phyloP scores from a whole-genome alignment of 2,797 vertebrate species.

The Acanthurus lineatus region DNA sequence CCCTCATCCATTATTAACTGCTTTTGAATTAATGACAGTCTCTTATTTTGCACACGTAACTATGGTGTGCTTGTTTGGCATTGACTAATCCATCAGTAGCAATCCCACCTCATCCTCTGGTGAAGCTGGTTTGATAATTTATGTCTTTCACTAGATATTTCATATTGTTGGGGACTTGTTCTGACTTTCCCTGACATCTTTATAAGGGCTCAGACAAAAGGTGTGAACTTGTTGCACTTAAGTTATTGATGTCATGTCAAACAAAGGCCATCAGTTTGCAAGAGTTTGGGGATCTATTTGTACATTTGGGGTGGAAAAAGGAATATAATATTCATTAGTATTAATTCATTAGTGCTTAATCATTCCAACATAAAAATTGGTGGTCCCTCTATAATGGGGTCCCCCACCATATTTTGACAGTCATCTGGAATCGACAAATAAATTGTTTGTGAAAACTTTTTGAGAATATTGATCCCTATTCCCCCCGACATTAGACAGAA shows the following conservation, averaged over 20 bases:
- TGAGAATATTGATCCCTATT: neutral
- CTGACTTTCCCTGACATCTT: neutral
- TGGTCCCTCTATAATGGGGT: too few relatives aligned
- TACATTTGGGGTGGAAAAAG: too few relatives aligned
- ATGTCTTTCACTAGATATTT: neutral
- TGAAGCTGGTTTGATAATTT: conserved; percentile 31
- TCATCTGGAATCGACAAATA: neutral
- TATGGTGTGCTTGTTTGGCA: conserved; percentile 54
- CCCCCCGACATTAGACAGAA: neutral
- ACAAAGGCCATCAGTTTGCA: too few relatives aligned
- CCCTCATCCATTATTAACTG: conserved; percentile 82
- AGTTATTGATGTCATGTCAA: neutral
- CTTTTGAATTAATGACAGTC: conserved; percentile 78
- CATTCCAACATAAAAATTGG: too few relatives aligned
- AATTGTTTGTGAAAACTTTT: conserved; percentile 14
- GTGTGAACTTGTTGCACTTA: neutral
- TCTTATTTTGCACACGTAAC: conserved; percentile 69
- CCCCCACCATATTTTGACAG: too few relatives aligned
- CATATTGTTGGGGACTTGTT: neutral
- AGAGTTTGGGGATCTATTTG: too few relatives aligned
- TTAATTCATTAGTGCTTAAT: too few relatives aligned
- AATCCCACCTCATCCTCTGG: conserved; percentile 19
- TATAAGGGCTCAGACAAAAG: conserved; percentile 12
- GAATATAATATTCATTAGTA: too few relatives aligned
- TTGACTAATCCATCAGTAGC: conserved; percentile 50